Base-by-base conservation (phyloP, 2,797 vertebrate genomes). In the Coregonus suidteri region DNA sequence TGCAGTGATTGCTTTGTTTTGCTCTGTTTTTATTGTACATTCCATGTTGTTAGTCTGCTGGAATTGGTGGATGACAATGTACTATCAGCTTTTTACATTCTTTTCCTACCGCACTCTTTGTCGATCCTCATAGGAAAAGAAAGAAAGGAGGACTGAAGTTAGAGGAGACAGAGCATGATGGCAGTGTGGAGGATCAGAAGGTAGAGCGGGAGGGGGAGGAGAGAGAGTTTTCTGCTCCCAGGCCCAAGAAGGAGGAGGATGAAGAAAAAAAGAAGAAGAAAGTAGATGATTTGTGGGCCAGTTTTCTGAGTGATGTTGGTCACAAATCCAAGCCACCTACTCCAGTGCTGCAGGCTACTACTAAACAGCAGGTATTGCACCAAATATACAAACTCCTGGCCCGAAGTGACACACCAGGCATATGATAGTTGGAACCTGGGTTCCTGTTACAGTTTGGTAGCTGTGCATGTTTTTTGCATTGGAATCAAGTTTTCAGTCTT, bases 261-360 rank as follows among this genome's bases (percentile, higher is more conserved):
- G 90, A 92, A 1, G 87, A 75, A 0, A 81, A 47, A 2, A 90
- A 87, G 81, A 96, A 95, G 86, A 96, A 94, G 84, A 96, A 95
- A 80, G 96, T 96, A 0, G 98, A 99, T n/a, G 96, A 97, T 35
- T 93, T 99, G 1, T 99, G 98, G 98, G 97, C 97, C 34, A 97
- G 94, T 88, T 99, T 99, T 86, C 94, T 99, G 84, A 97, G 93
- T 0, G 97, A 99, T 0, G 97, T 99, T 5, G 96, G 97, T 31
- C 88, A 94, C 56, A 95, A 95, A 80, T 88, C 97, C 51, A 96
- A 94, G 90, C 80, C 37, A 0, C 66, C 18, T 72, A 4, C 82
- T 30, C 16, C 88, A 0, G 62, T 0, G 74, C 75, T 89, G 73
- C 82, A 68, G 52, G 66, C 84, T 34, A 30, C 65, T 34, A 14